Conservation (phyloP, 1,140 invertebrate genomes). For the Heliconius nattereri region DNA sequence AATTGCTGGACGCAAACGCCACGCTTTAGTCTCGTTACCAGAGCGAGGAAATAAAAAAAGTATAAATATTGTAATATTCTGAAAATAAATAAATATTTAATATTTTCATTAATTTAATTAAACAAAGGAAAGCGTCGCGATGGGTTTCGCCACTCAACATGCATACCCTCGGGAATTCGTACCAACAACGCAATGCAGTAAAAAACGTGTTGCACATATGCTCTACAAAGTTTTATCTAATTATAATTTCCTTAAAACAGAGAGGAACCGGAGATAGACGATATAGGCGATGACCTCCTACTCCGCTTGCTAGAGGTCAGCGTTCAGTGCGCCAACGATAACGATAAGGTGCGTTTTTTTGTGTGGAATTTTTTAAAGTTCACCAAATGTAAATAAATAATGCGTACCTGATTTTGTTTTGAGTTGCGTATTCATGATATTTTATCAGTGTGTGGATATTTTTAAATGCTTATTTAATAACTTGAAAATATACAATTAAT, state of each 20-base stretch:
- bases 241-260: slow-evolving; percentile 51
- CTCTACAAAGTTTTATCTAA: not conserved
- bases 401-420: slow-evolving; percentile 5
- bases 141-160: too few relatives aligned
- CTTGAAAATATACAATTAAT: too few relatives aligned
- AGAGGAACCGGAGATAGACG: slow-evolving; percentile 82
- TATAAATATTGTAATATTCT: too few relatives aligned
- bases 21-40: too few relatives aligned
- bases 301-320: slow-evolving; percentile 85
- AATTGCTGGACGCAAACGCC: too few relatives aligned
- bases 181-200: not conserved
- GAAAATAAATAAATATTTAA: too few relatives aligned
- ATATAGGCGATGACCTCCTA: slow-evolving; percentile 85
- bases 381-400: slow-evolving; percentile 13
- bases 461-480: not conserved
- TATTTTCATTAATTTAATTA: too few relatives aligned
- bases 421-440: not conserved
- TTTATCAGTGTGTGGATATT: not conserved
- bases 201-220: not conserved
- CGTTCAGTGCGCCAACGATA: slow-evolving; percentile 84
- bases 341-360: slow-evolving; percentile 84
- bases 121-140: too few relatives aligned
- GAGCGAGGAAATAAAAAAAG: too few relatives aligned
- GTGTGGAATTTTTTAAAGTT: slow-evolving; percentile 1
- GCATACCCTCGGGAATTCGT: too few relatives aligned